These are phyloP conservation scores for Platyrinchus mystaceus DNA, from an alignment of 2,797 vertebrate genomes.

Conservation along the genomic window DNA sequence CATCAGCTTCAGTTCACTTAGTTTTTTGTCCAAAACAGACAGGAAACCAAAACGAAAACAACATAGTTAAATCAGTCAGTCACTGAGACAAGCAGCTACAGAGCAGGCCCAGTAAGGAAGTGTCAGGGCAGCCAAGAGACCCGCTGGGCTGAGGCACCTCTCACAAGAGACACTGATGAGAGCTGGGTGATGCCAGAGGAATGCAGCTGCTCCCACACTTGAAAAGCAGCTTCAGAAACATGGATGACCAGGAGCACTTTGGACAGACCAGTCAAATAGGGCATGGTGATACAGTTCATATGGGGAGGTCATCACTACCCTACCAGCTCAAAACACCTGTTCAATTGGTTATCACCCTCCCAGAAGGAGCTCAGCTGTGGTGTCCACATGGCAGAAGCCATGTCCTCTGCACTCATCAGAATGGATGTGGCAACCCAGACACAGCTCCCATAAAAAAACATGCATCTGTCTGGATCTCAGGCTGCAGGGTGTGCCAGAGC, in stretches of 20 bases:
- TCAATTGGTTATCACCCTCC: background rate
- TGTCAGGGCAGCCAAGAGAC: background rate
- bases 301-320: fast-evolving
- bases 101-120: background rate
- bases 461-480: background rate
- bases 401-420: background rate
- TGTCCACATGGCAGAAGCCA: background rate
- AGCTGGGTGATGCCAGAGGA: background rate
- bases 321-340: background rate
- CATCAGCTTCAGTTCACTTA: background rate
- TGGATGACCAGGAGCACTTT: fast-evolving
- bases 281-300: fast-evolving
- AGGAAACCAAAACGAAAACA: background rate
- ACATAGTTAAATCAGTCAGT: background rate
- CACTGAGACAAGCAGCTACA: fast-evolving
- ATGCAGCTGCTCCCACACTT: fast-evolving
- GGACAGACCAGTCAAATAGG: background rate
- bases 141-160: fast-evolving
- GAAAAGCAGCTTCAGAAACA: background rate
- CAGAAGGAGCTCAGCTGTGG: background rate
- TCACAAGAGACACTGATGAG: fast-evolving
- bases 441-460: background rate
- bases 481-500: background rate
- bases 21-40: background rate
- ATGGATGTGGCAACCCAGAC: background rate